Conservation (phyloP, 2,797 vertebrate genomes). For the Podarcis siculus region DNA sequence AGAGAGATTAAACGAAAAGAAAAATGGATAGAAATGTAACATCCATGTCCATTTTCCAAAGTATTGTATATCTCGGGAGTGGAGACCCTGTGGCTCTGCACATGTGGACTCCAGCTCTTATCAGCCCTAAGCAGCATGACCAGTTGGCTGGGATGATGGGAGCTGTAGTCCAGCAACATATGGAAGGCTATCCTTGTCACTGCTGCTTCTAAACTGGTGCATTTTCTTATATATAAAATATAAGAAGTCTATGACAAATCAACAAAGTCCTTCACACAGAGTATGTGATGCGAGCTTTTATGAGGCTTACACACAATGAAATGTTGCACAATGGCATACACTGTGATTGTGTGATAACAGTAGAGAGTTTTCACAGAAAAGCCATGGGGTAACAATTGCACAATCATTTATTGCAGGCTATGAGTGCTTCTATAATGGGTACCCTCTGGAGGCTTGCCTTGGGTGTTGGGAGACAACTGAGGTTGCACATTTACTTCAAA, state of each 20-base stretch:
- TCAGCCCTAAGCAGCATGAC: background rate
- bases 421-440: background rate
- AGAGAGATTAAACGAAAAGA: background rate
- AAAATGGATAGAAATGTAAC: background rate
- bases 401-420: background rate
- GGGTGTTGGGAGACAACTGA: background rate
- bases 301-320: background rate
- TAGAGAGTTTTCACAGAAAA: background rate
- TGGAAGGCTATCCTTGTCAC: background rate
- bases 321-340: background rate
- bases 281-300: background rate
- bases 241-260: background rate
- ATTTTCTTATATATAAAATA: background rate
- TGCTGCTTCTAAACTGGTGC: background rate
- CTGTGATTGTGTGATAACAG: slow-evolving; percentile 3
- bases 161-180: background rate
- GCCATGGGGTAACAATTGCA: background rate
- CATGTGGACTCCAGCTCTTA: background rate
- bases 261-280: background rate
- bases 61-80: background rate
- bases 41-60: background rate
- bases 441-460: background rate
- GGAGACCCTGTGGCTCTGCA: background rate
- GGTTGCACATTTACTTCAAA: background rate
- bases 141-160: background rate